Conservation (phyloP, 2,113 vertebrate species). For the Clarias magur region DNA sequence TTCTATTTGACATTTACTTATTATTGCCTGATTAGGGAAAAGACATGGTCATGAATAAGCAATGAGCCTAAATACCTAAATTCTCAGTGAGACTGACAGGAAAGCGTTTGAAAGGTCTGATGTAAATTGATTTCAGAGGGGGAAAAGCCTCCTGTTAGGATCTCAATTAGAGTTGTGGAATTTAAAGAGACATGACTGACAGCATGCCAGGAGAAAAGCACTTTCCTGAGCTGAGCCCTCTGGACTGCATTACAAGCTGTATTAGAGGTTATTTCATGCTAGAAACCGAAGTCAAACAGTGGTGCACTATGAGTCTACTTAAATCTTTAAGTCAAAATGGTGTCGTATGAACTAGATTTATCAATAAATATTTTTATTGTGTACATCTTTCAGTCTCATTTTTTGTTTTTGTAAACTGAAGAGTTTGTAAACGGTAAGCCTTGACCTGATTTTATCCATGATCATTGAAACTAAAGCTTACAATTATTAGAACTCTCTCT, state of each 20-base stretch:
- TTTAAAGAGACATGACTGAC: conserved; percentile 8
- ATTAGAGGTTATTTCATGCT: conserved; percentile 13
- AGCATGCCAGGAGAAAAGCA: conserved; percentile 13
- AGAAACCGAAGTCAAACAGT: neutral
- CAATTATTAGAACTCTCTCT: neutral
- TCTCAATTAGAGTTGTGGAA: conserved; percentile 22
- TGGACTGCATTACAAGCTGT: conserved; percentile 26
- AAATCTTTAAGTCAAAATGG: neutral
- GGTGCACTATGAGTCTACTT: neutral
- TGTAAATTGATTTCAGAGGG: conserved; percentile 32
- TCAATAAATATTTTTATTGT: neutral
- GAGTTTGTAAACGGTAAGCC: neutral
- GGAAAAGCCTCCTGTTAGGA: conserved; percentile 13
- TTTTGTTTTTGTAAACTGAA: neutral
- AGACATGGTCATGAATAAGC: conserved; percentile 49
- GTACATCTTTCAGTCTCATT: neutral
- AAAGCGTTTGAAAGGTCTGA: neutral
- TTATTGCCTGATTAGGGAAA: conserved; percentile 33
- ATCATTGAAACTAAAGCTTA: neutral
- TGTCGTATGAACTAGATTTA: neutral
- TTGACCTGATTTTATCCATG: neutral
- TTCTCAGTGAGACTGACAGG: conserved; percentile 22
- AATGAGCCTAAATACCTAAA: conserved; percentile 32
- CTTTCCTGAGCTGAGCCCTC: conserved; percentile 27
- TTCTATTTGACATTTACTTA: conserved; percentile 44